phyloP scores from a whole-genome alignment of 2,797 vertebrate species.

The Arremon aurantiirostris region DNA sequence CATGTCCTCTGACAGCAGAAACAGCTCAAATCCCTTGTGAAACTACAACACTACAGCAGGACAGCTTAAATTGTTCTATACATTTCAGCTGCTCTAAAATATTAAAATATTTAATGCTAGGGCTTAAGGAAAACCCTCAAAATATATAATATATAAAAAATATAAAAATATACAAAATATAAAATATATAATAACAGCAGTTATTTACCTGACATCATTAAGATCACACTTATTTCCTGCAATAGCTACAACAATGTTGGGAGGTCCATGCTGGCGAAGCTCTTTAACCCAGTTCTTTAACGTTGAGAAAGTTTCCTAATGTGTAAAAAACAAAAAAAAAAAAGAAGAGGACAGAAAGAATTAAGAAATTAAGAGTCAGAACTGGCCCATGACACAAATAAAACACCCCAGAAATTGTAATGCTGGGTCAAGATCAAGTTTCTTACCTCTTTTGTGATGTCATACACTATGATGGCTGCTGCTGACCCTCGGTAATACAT shows the following conservation, averaged over 20 bases:
- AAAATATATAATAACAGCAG: background rate
- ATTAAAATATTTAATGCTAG: background rate
- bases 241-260: slow-evolving; percentile 96
- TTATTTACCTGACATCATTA: slow-evolving; percentile 87
- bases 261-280: slow-evolving; percentile 93
- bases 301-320: slow-evolving; percentile 93
- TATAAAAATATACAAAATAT: too few relatives aligned
- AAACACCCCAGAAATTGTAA: background rate
- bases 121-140: background rate
- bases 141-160: background rate
- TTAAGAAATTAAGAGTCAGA: background rate
- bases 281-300: slow-evolving; percentile 99
- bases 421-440: background rate
- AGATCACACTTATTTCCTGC: slow-evolving; percentile 98
- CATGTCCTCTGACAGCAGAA: background rate
- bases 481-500: slow-evolving; percentile 99
- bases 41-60: background rate
- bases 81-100: background rate
- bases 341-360: background rate
- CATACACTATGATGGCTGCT: slow-evolving; percentile 96
- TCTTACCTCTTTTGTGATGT: slow-evolving; percentile 98
- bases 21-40: background rate
- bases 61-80: background rate
- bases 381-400: background rate
- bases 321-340: background rate